Base-by-base conservation (phyloP, 2,888 invertebrate species). In the Stenodema calcarata region DNA sequence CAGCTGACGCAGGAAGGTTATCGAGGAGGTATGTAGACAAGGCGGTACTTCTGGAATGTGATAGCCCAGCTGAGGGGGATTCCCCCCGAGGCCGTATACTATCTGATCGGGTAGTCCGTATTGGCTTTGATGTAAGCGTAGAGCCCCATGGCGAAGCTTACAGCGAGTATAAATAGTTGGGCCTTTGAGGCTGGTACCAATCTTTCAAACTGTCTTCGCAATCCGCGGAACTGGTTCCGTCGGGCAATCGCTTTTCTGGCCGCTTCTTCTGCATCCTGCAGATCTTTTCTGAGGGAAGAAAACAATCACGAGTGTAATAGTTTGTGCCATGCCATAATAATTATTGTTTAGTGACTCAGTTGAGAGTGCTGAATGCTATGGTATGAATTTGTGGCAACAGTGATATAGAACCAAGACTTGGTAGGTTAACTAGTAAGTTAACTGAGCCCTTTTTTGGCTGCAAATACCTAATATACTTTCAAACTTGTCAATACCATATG, bases 91-190 rank as follows among this genome's bases (percentile, higher is more conserved):
- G 79, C 86, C 69, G 86, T 79, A 70, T 86, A 86, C 88, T 88
- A 88, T 88, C 88, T 88, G 70, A 87, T 73, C 18, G 18, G 62
- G 62, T 23, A 62, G 11, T 85, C 88, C 41, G 81, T 6, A 12
- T 47, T 50, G 0, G 86, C 87, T 18, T 86, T 73, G 9, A 89
- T 85, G 87, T 88, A 89, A 23, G 89, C 89, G 84, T 88, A 89
- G 14, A 89, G 50, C 0, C 89, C 89, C n/a, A 89, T 87, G n/a
- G 89, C 89, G 7, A 89, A 18, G 44, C 89, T 89, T 7, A 89
- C 88, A 2, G 89, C 89, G 16, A 89, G 84, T 69, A 89, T 86
- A 23, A 89, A 42, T 9, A 89, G 30, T 35, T 89, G 88, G 73
- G 88, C 88, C 69, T 88, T 83, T 23, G 88, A 88, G 12, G 88